Evolutionary conservation across 2,888 invertebrate species (phyloP), one percentile per base, ranked within the genome.

Genomic region (Hybos culiciformis): DNA sequence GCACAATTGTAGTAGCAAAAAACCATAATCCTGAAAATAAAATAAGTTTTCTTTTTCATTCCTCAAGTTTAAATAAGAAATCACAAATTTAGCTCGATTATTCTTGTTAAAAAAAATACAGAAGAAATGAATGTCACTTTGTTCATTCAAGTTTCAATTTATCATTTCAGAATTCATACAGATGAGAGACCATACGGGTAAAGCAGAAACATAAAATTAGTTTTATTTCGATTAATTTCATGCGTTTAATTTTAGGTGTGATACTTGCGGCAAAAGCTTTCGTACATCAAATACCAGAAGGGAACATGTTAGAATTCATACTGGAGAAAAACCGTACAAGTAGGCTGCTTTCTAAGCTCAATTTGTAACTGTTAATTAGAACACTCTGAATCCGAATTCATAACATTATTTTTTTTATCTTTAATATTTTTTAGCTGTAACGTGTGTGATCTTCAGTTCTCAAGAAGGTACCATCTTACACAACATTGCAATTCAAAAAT

Each of bases 171-270:
- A 29, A 39, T 34, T 1, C 47, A 47, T 21, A 47, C 47, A 2
- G 47, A 46, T 5, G 50, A 48, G 34, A 37, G 50, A 41, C 50
- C 29, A 41, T 49, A n/a, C n/a, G n/a, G n/a, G n/a, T n/a, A n/a
- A n/a, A n/a, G n/a, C n/a, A n/a, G n/a, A n/a, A n/a, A n/a, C n/a
- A n/a, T n/a, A n/a, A n/a, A n/a, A n/a, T n/a, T n/a, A n/a, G n/a
- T n/a, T n/a, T n/a, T n/a, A n/a, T n/a, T n/a, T n/a, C n/a, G n/a
- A n/a, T n/a, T n/a, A n/a, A n/a, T n/a, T n/a, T n/a, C n/a, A n/a
- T n/a, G n/a, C n/a, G n/a, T n/a, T n/a, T n/a, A n/a, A n/a, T n/a
- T n/a, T 44, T 32, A 37, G 34, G 12, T 49, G 45, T 31, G 37
- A 44, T 40, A 47, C 45, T 17, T 50, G 48, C 17, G 48, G 43